Evolutionary conservation across 2,888 invertebrate genomes (phyloP).

Genomic region (Acanthococcus lagerstroemiae): DNA sequence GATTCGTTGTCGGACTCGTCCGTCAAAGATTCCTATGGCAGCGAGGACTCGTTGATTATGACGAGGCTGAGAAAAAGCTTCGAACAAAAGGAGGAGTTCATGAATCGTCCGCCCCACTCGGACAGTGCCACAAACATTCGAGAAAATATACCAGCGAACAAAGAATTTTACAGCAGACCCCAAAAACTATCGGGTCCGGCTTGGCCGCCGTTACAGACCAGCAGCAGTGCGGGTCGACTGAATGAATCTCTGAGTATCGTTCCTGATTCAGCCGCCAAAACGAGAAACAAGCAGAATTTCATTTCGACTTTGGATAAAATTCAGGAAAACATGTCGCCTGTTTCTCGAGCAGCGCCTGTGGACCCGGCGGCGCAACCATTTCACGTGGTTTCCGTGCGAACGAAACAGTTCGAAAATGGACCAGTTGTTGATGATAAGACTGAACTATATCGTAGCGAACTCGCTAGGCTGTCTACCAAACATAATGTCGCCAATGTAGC

Average conservation of each 20-base stretch:
- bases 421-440: constrained; percentile 53
- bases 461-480: constrained; percentile 55
- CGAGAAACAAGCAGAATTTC: constrained; percentile 41
- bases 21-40: constrained; percentile 31
- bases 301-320: constrained; percentile 54
- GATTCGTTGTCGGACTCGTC: constrained; percentile 54
- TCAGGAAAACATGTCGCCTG: constrained; percentile 47
- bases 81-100: constrained; percentile 82
- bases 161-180: constrained; percentile 69
- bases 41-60: constrained; percentile 61
- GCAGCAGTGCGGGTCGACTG: neutral
- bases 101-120: constrained; percentile 59
- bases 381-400: constrained; percentile 61
- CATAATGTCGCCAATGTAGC: constrained; percentile 65
- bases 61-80: constrained; percentile 60
- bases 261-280: constrained; percentile 47
- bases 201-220: constrained; percentile 51
- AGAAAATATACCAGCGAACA: constrained; percentile 35
- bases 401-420: constrained; percentile 61
- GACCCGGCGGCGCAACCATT: constrained; percentile 4
- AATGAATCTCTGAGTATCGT: neutral
- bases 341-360: neutral
- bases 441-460: constrained; percentile 52
- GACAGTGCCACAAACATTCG: constrained; percentile 43
- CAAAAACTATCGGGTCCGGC: constrained; percentile 61